Percentiles rank a stretch among this genome's conserved stretches.
These are phyloP conservation scores for Calyptomena viridis DNA, from an alignment of 2,113 vertebrate species.

Conservation along the genomic window DNA sequence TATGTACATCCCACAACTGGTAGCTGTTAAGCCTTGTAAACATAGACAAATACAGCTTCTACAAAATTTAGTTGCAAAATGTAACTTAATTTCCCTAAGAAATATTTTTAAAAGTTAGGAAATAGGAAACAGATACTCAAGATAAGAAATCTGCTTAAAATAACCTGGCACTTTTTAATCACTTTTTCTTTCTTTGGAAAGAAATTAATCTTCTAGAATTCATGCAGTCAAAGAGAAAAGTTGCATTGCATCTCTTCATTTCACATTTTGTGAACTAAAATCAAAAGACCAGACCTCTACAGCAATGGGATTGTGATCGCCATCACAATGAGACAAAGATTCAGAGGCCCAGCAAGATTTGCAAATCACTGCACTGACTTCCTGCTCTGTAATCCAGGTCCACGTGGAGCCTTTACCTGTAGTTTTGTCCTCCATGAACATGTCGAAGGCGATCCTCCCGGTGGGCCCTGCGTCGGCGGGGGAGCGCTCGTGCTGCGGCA, in stretches of 20 bases:
- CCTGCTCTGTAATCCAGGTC: neutral
- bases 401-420: conserved; percentile 35
- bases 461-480: conserved; percentile 84
- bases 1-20: neutral
- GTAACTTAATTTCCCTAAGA: neutral
- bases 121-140: neutral
- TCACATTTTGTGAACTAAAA: neutral
- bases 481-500: conserved; percentile 90
- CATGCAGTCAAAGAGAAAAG: neutral
- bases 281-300: neutral
- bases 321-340: neutral
- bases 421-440: conserved; percentile 78
- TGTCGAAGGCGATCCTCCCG: conserved; percentile 77
- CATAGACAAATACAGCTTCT: neutral
- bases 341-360: neutral
- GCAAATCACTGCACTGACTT: neutral
- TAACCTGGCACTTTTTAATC: neutral
- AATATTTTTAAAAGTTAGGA: neutral
- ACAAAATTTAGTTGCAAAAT: neutral
- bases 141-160: neutral
- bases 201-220: neutral
- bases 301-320: neutral
- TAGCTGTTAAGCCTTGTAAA: neutral
- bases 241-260: neutral
- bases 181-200: neutral